Base-by-base conservation (phyloP, 1,140 invertebrate species). In the Coelopa frigida region DNA sequence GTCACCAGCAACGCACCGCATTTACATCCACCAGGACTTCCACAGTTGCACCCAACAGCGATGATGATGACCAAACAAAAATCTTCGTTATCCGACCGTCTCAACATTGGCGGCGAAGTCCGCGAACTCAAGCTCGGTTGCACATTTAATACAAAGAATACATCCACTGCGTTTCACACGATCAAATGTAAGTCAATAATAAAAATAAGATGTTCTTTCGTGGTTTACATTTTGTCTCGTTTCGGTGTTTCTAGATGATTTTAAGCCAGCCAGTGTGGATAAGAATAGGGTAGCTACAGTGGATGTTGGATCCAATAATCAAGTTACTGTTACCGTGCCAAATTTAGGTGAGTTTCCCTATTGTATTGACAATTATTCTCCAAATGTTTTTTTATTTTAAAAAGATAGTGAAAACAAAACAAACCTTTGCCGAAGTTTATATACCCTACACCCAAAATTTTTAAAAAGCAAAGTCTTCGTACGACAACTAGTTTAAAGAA, bases 221-320 rank as follows among this genome's bases (percentile, higher is more conserved):
- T 33, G 22, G 55, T 53, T 49, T 31, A 29, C 33, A 17, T 44
- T 49, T 41, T 51, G 31, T 31, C 47, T 35, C 21, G 15, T 46
- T 48, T 50, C 11, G 14, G 36, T 23, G 44, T 22, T 79, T 81
- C 42, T 70, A 94, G 89, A 91, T 87, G 93, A 98, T 73, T 98
- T 98, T 68, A 96, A 96, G 70, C 93, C 94, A 59, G 93, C 93
- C 3, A 95, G 91, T 61, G 89, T 96, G 29, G 93, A 96, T 72
- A 82, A 85, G 12, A 87, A 82, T 48, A 89, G 95, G 74, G 84
- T 87, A 72, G 90, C 91, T 17, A 84, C 77, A 17, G 80, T 98
- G 20, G 89, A 94, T 68, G 84, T 96, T 41, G 88, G 86, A 40
- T 77, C 80, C 46, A 89, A 86, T 61, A 84, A 93, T 72, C 88